A percentile compares a stretch with the other conserved stretches of the same genome.
Conservation (phyloP, 1,140 invertebrate species). For the Tetragnatha versicolor region DNA sequence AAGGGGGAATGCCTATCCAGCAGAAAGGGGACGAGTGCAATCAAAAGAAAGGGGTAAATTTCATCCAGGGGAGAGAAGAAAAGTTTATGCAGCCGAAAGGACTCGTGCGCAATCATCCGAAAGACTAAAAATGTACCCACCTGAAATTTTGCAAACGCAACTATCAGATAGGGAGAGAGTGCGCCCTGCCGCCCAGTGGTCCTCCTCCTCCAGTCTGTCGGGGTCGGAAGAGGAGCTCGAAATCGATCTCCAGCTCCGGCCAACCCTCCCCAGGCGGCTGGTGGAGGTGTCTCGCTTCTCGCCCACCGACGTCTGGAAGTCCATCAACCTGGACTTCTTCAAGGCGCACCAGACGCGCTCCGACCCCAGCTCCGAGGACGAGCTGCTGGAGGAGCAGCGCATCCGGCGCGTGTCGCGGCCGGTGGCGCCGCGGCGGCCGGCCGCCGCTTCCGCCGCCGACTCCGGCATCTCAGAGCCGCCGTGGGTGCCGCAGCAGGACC, state of each 20-base stretch:
- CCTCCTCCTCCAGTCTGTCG: too few species aligned
- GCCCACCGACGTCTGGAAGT: slow-evolving; percentile 79
- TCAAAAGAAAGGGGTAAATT: too few species aligned
- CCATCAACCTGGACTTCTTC: slow-evolving; percentile 66
- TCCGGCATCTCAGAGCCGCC: slow-evolving; percentile 76
- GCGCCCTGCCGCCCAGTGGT: too few species aligned
- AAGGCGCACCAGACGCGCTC: slow-evolving; percentile 48
- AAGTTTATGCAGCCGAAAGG: too few species aligned
- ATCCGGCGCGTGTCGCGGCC: slow-evolving; percentile 68
- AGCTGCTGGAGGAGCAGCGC: slow-evolving; percentile 67
- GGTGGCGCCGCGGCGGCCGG: slow-evolving; percentile 64
- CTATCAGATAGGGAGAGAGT: too few species aligned
- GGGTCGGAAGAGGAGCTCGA: slow-evolving; percentile 62
- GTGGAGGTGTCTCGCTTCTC: slow-evolving; percentile 79
- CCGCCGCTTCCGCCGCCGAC: slow-evolving; percentile 76
- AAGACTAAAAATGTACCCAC: too few species aligned
- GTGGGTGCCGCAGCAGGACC: slow-evolving; percentile 50
- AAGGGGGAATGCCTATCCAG: too few species aligned
- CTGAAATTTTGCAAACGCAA: too few species aligned
- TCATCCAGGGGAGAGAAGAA: too few species aligned
- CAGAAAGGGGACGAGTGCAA: too few species aligned
- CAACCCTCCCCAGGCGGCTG: slow-evolving; percentile 79
- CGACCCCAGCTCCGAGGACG: slow-evolving; percentile 60
- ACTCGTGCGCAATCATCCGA: too few species aligned
- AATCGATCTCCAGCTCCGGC: slow-evolving; percentile 76